phyloP scores from a whole-genome alignment of 2,113 vertebrate species.

The Microtus pennsylvanicus region DNA sequence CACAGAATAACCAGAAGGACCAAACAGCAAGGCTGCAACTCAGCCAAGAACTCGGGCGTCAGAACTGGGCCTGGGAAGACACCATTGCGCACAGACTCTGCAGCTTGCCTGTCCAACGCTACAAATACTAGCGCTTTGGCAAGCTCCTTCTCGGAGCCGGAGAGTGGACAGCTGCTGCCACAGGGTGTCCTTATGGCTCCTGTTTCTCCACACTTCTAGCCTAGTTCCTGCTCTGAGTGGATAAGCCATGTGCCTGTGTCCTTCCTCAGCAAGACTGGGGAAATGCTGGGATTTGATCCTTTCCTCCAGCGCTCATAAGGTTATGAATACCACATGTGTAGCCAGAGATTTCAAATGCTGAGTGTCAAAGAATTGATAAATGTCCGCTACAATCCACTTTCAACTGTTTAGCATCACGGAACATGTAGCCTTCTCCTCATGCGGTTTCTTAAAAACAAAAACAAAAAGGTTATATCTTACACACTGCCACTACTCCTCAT shows the following conservation, averaged over 20 bases:
- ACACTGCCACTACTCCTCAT: neutral
- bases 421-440: neutral
- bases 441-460: neutral
- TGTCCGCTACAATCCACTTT: neutral
- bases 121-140: neutral
- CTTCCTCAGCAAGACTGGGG: neutral
- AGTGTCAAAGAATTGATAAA: neutral
- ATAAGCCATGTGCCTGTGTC: neutral
- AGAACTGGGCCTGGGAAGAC: neutral
- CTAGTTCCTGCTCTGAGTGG: neutral
- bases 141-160: neutral
- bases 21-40: neutral
- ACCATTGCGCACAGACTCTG: neutral
- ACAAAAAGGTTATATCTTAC: neutral
- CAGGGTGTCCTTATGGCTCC: neutral
- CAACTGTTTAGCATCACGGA: neutral
- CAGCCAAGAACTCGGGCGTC: neutral
- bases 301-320: neutral
- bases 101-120: neutral
- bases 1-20: constrained; percentile 1
- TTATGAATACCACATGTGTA: neutral
- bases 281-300: neutral
- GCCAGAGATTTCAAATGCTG: neutral
- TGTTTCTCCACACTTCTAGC: neutral
- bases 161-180: neutral